Base-by-base conservation (phyloP, 2,113 vertebrate genomes). In the Crotophaga sulcirostris region DNA sequence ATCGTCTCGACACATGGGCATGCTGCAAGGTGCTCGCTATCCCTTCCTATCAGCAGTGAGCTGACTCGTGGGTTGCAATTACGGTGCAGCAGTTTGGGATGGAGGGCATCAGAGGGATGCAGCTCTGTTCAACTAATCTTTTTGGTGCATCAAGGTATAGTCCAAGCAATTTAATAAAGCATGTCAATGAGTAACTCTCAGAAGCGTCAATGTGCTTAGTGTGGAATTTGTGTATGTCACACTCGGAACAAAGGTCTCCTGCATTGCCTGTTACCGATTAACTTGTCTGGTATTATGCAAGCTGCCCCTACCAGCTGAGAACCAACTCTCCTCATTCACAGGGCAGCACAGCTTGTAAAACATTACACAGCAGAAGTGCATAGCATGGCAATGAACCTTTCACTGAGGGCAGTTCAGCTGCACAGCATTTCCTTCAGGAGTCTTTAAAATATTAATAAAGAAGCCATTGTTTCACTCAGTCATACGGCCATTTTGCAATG, bases 211-310 rank as follows among this genome's bases (percentile, higher is more conserved):
- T 87, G 70, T 92, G 93, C 87, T 97, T 95, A 96, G 90, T 78
- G 80, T 93, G 95, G 87, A 97, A 89, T 97, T 93, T 52, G 93
- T 64, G 59, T 77, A 31, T 93, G 40, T 93, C 76, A 77, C 84
- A 95, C 83, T 96, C 42, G 9, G 97, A 97, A 87, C 97, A 98
- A 98, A 98, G 98, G 97, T 97, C 97, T 96, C 82, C 88, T 84
- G 90, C 89, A 72, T 80, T 82, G 59, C 90, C 94, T 52, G 94
- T 97, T 97, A 97, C 87, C 76, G 10, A 97, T 98, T 98, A 97
- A 98, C 97, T 97, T 94, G 59, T 56, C 87, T 78, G 94, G 64
- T 88, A 90, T 92, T 91, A 88, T 87, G 75, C 93, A 96, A 54
- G 90, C 77, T 58, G 78, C 87, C 42, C 75, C 76, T 62, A 19